These are phyloP conservation scores for Agonopterix heracliana DNA, from an alignment of 2,888 invertebrate genomes.

Conservation along the genomic window DNA sequence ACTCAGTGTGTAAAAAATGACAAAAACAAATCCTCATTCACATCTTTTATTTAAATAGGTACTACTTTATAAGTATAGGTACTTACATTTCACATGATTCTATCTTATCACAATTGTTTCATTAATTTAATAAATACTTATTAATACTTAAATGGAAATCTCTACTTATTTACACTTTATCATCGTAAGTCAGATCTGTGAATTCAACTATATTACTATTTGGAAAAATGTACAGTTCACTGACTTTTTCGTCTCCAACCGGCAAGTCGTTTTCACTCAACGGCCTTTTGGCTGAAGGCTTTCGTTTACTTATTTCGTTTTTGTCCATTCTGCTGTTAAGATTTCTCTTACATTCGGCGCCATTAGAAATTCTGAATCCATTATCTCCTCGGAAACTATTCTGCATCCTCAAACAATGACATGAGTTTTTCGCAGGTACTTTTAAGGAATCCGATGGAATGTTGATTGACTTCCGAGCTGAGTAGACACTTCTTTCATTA, in stretches of 20 bases:
- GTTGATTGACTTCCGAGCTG: conserved; percentile 54
- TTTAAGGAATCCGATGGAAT: conserved; percentile 42
- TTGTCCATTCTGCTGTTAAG: conserved; percentile 23
- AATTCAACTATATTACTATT: conserved; percentile 67
- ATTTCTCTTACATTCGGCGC: conserved; percentile 30
- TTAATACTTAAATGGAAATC: conserved; percentile 13
- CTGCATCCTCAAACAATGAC: conserved; percentile 44
- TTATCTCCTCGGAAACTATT: conserved; percentile 39
- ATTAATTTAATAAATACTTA: conserved; percentile 15
- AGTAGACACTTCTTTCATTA: conserved; percentile 55
- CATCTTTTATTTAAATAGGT: too few species aligned
- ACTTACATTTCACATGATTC: conserved; percentile 3
- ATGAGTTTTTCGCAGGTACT: conserved; percentile 41
- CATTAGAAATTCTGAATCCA: conserved; percentile 36
- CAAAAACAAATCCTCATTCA: too few species aligned
- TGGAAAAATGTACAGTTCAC: conserved; percentile 66
- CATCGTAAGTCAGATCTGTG: conserved; percentile 60
- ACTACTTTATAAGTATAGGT: too few species aligned
- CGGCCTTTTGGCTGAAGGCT: conserved; percentile 27
- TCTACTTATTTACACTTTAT: conserved; percentile 45
- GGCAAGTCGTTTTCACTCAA: conserved; percentile 37
- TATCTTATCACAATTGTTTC: conserved; percentile 30
- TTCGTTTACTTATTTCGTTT: conserved; percentile 31
- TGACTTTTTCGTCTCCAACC: conserved; percentile 56
- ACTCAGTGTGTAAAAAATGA: too few species aligned